A percentile compares a stretch with the other conserved stretches of the same genome.
Evolutionary conservation across 2,888 invertebrate genomes (phyloP).

Genomic region (Aphidoletes aphidimyza): DNA sequence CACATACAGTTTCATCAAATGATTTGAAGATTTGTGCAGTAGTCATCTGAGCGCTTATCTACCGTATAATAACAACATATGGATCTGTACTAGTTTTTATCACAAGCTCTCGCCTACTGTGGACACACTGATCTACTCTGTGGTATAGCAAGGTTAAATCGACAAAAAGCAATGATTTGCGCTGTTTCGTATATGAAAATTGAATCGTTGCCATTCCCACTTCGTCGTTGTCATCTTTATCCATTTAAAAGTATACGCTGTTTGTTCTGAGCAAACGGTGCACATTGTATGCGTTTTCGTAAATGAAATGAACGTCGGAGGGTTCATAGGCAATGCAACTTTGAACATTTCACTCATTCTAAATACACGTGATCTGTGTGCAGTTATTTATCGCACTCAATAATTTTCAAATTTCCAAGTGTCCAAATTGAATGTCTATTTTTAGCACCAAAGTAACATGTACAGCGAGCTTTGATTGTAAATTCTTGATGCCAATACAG

Average conservation of each 20-base stretch:
- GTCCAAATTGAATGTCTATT: background rate
- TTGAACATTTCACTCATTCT: background rate
- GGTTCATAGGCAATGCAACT: too few relatives aligned
- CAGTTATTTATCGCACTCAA: too few relatives aligned
- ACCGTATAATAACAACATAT: too few relatives aligned
- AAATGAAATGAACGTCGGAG: too few relatives aligned
- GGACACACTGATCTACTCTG: background rate
- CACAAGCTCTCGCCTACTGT: background rate
- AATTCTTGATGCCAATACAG: background rate
- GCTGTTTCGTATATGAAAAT: background rate
- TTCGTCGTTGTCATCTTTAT: background rate
- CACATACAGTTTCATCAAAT: conserved; percentile 13
- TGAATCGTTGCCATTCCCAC: background rate
- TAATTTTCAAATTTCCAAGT: too few relatives aligned
- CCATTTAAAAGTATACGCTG: too few relatives aligned
- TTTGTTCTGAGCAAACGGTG: too few relatives aligned
- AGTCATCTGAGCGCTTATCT: background rate
- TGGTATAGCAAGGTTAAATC: conserved; percentile 39
- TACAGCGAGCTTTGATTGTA: too few relatives aligned
- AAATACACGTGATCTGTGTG: too few relatives aligned
- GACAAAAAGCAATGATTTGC: background rate
- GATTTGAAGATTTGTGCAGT: background rate
- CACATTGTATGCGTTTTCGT: too few relatives aligned
- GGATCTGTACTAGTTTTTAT: background rate
- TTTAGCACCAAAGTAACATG: background rate